Conservation (phyloP, 2,888 invertebrate genomes). For the Ferrisia virgata region DNA sequence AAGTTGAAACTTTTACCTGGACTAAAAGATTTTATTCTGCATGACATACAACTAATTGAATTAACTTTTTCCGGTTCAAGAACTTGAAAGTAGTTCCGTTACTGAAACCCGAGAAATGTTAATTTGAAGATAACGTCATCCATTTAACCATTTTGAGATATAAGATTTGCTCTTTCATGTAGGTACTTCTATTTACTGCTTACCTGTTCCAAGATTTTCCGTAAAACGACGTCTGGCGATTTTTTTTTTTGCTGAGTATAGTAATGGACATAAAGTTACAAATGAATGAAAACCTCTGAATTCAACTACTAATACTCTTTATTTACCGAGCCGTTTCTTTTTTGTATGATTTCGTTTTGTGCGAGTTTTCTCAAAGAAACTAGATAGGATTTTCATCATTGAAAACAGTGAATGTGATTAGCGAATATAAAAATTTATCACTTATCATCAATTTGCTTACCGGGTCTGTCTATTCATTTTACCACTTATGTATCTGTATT, state of each 20-base stretch:
- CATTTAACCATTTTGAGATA: not conserved
- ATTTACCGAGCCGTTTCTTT: no score
- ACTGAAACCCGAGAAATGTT: not conserved
- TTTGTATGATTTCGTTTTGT: no score
- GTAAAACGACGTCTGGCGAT: not conserved
- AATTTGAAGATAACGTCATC: not conserved
- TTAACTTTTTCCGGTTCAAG: slow-evolving; percentile 1
- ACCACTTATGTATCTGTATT: no score
- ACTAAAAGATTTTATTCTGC: not conserved
- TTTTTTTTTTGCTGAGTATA: not conserved
- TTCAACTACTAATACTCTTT: not conserved
- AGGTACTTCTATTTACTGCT: no score
- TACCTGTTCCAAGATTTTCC: not conserved
- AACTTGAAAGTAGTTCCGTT: not conserved
- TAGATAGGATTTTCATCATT: no score
- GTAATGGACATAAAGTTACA: not conserved
- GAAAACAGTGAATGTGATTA: no score
- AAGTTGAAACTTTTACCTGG: not conserved
- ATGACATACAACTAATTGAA: not conserved
- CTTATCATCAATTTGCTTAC: no score
- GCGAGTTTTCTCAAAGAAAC: no score
- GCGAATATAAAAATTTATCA: no score
- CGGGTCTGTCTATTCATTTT: no score
- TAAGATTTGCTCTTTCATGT: not conserved
- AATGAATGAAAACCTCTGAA: not conserved